A percentile compares a stretch with the other conserved stretches of the same genome.
Evolutionary conservation across 2,888 invertebrate genomes (phyloP).

Genomic region (Herminia tarsipennalis): DNA sequence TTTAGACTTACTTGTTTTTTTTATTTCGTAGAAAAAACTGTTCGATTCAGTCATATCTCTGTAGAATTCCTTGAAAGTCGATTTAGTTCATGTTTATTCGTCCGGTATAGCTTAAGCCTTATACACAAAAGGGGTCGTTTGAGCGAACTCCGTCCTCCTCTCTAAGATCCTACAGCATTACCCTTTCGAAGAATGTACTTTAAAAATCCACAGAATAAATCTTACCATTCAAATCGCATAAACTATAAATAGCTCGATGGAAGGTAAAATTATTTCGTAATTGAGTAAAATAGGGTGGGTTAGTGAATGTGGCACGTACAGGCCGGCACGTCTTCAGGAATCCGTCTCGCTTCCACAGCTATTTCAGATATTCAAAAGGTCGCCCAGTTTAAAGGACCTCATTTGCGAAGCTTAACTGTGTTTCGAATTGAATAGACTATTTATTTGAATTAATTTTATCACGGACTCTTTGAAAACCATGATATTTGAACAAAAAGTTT

Average conservation of each 20-base stretch:
- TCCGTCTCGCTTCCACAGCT: constrained; percentile 47
- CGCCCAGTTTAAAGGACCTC: constrained; percentile 58
- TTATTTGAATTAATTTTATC: constrained; percentile 37
- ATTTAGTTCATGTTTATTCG: too few relatives aligned
- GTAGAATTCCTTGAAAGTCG: too few relatives aligned
- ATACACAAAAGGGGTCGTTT: too few relatives aligned
- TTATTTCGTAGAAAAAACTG: too few relatives aligned
- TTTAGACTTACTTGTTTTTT: too few relatives aligned
- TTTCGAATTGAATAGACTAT: constrained; percentile 47
- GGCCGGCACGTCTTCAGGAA: constrained; percentile 44
- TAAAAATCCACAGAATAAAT: constrained; percentile 3
- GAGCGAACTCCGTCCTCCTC: too few relatives aligned
- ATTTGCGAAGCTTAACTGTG: constrained; percentile 48
- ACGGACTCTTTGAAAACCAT: constrained; percentile 5
- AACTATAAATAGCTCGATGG: constrained; percentile 39
- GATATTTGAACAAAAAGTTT: not conserved
- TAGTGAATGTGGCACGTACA: constrained; percentile 58
- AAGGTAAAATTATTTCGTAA: constrained; percentile 55
- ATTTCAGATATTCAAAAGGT: constrained; percentile 71
- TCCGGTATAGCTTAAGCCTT: too few relatives aligned
- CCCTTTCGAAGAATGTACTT: too few relatives aligned
- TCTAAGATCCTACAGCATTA: too few relatives aligned
- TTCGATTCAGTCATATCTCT: too few relatives aligned
- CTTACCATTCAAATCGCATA: constrained; percentile 1
- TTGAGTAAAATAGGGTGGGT: constrained; percentile 50